Evolutionary conservation across 2,797 vertebrate species (phyloP).

Genomic region (Microctenopoma stevenorrisi): DNA sequence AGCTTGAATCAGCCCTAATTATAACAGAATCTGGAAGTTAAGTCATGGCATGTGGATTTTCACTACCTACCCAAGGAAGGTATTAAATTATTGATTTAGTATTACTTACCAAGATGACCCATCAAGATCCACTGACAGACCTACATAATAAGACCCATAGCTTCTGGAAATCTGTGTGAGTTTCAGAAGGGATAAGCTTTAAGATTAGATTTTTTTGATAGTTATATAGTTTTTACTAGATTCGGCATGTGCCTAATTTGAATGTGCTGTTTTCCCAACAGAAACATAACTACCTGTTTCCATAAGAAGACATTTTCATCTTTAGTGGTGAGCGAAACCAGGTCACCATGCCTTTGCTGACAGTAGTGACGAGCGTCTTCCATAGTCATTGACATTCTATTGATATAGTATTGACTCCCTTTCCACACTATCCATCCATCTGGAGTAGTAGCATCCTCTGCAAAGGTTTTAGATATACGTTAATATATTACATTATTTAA

Average conservation of each 20-base stretch:
- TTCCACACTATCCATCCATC: conserved; percentile 90
- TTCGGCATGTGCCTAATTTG: background rate
- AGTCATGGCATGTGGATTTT: too few relatives aligned
- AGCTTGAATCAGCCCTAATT: too few relatives aligned
- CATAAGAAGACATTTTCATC: conserved; percentile 86
- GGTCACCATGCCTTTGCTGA: conserved; percentile 85
- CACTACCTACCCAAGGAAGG: background rate
- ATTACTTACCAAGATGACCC: conserved; percentile 85
- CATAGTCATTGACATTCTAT: conserved; percentile 73
- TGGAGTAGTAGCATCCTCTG: conserved; percentile 84
- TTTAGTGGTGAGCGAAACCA: conserved; percentile 85
- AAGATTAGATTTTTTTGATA: background rate
- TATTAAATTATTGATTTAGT: background rate
- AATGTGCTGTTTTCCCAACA: background rate
- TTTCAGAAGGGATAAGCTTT: background rate
- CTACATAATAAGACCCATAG: conserved; percentile 83
- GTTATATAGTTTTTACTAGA: background rate
- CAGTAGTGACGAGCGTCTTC: conserved; percentile 88
- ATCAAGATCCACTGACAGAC: conserved; percentile 89
- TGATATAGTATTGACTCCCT: conserved; percentile 89
- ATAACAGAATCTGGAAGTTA: too few relatives aligned
- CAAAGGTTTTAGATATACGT: conserved; percentile 30
- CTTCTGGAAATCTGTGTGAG: conserved; percentile 37
- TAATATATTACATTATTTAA: background rate
- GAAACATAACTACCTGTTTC: conserved; percentile 72